Percentiles rank a stretch among this genome's conserved stretches.
These are phyloP conservation scores for Drosophila rubida DNA, from an alignment of 2,888 invertebrate genomes.

Conservation along the genomic window DNA sequence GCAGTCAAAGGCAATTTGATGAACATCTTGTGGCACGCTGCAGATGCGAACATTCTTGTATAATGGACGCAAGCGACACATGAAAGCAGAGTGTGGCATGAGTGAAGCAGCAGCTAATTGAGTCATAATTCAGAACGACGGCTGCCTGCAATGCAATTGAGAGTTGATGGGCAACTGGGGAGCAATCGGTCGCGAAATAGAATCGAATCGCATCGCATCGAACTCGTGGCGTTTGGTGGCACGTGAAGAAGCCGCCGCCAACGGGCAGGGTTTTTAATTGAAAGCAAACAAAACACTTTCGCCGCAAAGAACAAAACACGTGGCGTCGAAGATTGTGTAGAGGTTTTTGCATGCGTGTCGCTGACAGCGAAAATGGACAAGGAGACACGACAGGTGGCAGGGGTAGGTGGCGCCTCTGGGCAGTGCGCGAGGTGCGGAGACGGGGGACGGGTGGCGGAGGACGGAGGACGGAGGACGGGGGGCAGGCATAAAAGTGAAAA, in stretches of 20 bases:
- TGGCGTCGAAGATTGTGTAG: slow-evolving; percentile 1
- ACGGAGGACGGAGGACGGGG: slow-evolving; percentile 20
- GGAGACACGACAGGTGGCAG: background rate
- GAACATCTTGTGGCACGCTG: background rate
- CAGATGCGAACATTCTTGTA: background rate
- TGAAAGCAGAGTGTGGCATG: too few relatives aligned
- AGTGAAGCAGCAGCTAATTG: slow-evolving; percentile 52
- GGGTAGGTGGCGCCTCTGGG: background rate
- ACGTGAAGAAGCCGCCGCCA: background rate
- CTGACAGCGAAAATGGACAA: slow-evolving; percentile 52
- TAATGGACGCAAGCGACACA: background rate
- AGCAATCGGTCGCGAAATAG: slow-evolving; percentile 40
- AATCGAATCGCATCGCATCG: too few relatives aligned
- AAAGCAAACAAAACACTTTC: slow-evolving; percentile 76
- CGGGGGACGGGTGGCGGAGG: background rate
- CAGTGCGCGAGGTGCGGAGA: too few relatives aligned
- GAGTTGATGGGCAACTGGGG: slow-evolving; percentile 53
- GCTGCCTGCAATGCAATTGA: slow-evolving; percentile 31
- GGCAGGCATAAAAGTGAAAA: slow-evolving; percentile 74
- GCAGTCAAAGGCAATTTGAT: background rate
- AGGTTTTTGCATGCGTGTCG: slow-evolving; percentile 72
- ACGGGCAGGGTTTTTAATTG: slow-evolving; percentile 64
- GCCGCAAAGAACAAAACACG: background rate
- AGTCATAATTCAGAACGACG: slow-evolving; percentile 45
- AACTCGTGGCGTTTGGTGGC: slow-evolving; percentile 24